These are phyloP conservation scores for Sebastes diaconus DNA, from an alignment of 2,797 vertebrate genomes.

Conservation along the genomic window DNA sequence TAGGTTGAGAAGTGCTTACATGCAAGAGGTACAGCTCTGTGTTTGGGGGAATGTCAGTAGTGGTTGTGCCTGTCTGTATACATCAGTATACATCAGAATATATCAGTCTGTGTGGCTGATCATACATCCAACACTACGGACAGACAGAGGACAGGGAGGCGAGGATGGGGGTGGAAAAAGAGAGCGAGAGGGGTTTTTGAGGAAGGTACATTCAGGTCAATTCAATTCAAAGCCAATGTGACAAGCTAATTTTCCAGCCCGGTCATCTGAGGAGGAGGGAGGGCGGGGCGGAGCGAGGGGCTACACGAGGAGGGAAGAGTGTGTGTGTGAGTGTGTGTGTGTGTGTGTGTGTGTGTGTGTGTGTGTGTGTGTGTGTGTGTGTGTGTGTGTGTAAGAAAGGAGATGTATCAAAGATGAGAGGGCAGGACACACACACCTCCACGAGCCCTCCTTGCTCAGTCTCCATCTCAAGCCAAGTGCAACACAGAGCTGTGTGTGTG, in stretches of 20 bases:
- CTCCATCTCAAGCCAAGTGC: constrained; percentile 26
- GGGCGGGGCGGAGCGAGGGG: neutral
- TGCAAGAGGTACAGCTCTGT: constrained; percentile 51
- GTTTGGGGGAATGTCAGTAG: constrained; percentile 13
- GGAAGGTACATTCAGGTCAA: constrained; percentile 84
- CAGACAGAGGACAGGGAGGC: neutral
- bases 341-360: neutral
- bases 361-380: neutral
- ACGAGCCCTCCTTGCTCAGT: neutral
- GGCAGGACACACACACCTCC: constrained; percentile 43
- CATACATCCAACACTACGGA: constrained; percentile 19
- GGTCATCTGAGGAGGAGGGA: constrained; percentile 76
- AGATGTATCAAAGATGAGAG: constrained; percentile 29
- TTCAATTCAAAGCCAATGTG: constrained; percentile 85
- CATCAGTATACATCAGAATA: constrained; percentile 31
- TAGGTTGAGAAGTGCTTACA: constrained; percentile 74
- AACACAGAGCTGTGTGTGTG: constrained; percentile 22
- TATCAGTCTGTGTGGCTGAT: constrained; percentile 1
- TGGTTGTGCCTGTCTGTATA: constrained; percentile 34
- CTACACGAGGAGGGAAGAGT: neutral
- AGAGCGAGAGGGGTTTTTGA: neutral
- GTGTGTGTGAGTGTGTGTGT: neutral
- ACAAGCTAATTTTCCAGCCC: constrained; percentile 86
- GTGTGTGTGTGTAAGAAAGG: neutral
- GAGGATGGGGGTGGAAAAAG: neutral